Evolutionary conservation across 2,888 invertebrate species (phyloP).

Genomic region (Labia minor): DNA sequence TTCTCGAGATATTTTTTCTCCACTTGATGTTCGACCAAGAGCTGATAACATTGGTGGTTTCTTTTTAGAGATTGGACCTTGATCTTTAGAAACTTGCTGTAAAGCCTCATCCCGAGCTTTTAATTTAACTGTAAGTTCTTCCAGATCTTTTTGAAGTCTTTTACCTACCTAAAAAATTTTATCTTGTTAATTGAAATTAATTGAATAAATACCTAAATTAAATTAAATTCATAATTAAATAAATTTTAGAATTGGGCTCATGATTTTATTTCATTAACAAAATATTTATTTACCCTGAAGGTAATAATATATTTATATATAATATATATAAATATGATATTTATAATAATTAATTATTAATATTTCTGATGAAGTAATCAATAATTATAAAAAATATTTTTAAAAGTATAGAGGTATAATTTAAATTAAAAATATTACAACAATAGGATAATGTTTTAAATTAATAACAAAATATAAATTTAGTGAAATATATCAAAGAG

Average conservation of each 20-base stretch:
- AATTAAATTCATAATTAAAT: neutral
- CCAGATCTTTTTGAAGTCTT: slow-evolving; percentile 58
- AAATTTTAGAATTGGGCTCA: neutral
- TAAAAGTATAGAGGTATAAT: too few relatives aligned
- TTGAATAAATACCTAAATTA: neutral
- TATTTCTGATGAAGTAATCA: too few relatives aligned
- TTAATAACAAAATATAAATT: too few relatives aligned
- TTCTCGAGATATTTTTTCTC: slow-evolving; percentile 57
- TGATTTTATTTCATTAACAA: too few relatives aligned
- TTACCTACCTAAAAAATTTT: slow-evolving; percentile 37
- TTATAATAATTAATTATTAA: too few relatives aligned
- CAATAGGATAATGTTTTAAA: too few relatives aligned
- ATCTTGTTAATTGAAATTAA: neutral
- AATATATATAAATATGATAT: too few relatives aligned
- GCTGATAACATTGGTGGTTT: slow-evolving; percentile 47
- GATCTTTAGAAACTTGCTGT: slow-evolving; percentile 18
- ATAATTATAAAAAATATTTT: too few relatives aligned
- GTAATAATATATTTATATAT: too few relatives aligned
- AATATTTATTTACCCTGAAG: too few relatives aligned
- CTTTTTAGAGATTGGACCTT: slow-evolving; percentile 39
- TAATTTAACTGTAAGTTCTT: slow-evolving; percentile 51
- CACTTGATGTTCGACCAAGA: slow-evolving; percentile 19
- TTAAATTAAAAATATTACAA: too few relatives aligned
- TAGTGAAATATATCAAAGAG: too few relatives aligned
- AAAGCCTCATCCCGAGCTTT: slow-evolving; percentile 30